These are phyloP conservation scores for Iselma pallidipennis DNA, from an alignment of 2,888 invertebrate species.

Conservation along the genomic window DNA sequence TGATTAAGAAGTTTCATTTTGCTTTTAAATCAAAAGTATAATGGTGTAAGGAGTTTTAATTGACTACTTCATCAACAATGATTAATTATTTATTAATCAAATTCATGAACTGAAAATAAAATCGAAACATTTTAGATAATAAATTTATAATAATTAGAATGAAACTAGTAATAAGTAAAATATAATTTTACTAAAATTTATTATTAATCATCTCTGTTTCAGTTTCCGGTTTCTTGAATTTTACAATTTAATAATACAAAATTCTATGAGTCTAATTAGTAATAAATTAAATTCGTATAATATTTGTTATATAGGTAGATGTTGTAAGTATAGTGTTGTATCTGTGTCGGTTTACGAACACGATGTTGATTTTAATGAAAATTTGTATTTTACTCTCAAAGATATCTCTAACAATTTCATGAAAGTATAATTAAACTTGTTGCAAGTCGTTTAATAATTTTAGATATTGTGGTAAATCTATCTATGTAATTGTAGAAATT, in stretches of 20 bases:
- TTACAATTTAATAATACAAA: background rate
- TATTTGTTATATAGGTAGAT: background rate
- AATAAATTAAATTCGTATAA: background rate
- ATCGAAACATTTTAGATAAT: background rate
- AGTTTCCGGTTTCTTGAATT: background rate
- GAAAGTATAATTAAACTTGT: too few species aligned
- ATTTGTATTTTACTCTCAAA: too few species aligned
- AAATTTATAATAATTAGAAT: background rate
- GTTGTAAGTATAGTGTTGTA: background rate
- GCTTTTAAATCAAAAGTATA: too few species aligned
- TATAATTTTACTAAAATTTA: background rate
- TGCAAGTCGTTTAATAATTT: too few species aligned
- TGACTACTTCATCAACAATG: slow-evolving; percentile 15
- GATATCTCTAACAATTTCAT: too few species aligned
- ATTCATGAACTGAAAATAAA: slow-evolving; percentile 1
- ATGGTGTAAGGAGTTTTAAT: slow-evolving; percentile 14
- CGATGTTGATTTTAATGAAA: background rate
- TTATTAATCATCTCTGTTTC: background rate
- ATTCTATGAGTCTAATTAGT: background rate
- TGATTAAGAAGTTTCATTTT: too few species aligned
- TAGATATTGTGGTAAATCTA: too few species aligned
- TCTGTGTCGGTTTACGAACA: too few species aligned
- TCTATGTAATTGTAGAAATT: too few species aligned
- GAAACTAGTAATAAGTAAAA: background rate
- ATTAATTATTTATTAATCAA: slow-evolving; percentile 14